Base-by-base conservation (phyloP, 2,888 invertebrate species). In the Nymphalis polychloros region DNA sequence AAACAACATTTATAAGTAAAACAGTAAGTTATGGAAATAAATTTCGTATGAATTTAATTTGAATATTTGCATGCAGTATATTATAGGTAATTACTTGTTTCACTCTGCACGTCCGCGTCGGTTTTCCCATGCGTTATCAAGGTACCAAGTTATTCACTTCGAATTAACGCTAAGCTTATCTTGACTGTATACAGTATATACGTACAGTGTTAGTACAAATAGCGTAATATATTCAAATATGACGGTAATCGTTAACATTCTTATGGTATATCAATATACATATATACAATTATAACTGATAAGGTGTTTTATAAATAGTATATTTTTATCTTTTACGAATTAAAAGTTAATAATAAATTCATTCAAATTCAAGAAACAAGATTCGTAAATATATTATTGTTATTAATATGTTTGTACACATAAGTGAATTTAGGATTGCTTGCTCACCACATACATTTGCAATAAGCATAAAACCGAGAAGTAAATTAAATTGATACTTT, bases 401-500 rank as follows among this genome's bases (percentile, higher is more conserved):
- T 63, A 73, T 75, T 41, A 41, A 41, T 41, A 41, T 41, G 41
- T 10, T 41, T 72, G 64, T 65, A 23, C 67, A 71, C 64, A 67
- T 63, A 64, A 70, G 70, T 71, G 68, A 64, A 75, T 75, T 77
- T 74, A 67, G 72, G 75, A 78, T 74, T 73, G 67, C 73, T 75
- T 73, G 73, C 76, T 70, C 73, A 67, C 73, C 73, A 72, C 73
- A 74, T 77, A 75, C 79, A 77, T 53, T 53, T 53, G 74, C 74
- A 75, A 74, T 77, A 79, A 79, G 27, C 27, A 27, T 85, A 84
- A 3, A 41, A 27, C 87, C 78, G 84, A 84, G 81, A 82, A 81
- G 84, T 81, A 83, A 87, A 88, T 85, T 84, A 78, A 83, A 83
- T 86, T 85, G 87, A 84, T 80, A 81, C 82, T 73, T 79, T 85